A percentile compares a stretch with the other conserved stretches of the same genome.
Conservation (phyloP, 2,797 vertebrate genomes). For the Morelia viridis region DNA sequence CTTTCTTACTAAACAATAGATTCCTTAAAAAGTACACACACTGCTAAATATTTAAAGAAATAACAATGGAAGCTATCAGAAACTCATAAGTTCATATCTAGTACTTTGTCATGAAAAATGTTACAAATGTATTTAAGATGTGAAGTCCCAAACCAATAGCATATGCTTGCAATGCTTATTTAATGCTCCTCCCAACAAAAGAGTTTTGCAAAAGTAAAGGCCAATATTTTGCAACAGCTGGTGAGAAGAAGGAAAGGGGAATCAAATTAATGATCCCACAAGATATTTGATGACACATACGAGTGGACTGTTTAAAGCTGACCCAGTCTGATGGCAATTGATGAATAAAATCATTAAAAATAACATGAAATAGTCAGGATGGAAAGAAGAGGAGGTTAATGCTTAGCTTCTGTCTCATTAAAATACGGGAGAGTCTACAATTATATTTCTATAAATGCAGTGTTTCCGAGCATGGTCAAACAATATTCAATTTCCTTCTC, state of each 20-base stretch:
- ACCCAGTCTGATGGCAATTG: background rate
- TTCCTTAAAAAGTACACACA: background rate
- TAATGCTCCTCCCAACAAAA: background rate
- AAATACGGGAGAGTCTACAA: constrained; percentile 17
- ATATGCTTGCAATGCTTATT: background rate
- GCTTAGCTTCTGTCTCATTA: background rate
- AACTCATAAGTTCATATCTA: background rate
- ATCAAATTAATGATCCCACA: background rate
- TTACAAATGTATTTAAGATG: background rate
- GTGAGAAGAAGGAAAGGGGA: too few species aligned
- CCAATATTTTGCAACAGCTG: too few species aligned
- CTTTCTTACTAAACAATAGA: background rate
- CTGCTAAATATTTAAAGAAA: background rate
- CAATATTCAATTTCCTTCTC: constrained; percentile 56
- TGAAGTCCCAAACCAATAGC: background rate
- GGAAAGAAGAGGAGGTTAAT: background rate
- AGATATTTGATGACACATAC: background rate
- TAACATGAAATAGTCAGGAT: background rate
- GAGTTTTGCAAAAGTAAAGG: background rate
- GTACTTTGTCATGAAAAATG: background rate
- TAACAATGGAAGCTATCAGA: background rate
- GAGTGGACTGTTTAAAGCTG: background rate
- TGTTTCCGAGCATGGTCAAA: constrained; percentile 37
- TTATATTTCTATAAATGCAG: constrained; percentile 37
- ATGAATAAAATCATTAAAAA: background rate